Evolutionary conservation across 2,113 vertebrate species (phyloP).

Genomic region (Cariama cristata): DNA sequence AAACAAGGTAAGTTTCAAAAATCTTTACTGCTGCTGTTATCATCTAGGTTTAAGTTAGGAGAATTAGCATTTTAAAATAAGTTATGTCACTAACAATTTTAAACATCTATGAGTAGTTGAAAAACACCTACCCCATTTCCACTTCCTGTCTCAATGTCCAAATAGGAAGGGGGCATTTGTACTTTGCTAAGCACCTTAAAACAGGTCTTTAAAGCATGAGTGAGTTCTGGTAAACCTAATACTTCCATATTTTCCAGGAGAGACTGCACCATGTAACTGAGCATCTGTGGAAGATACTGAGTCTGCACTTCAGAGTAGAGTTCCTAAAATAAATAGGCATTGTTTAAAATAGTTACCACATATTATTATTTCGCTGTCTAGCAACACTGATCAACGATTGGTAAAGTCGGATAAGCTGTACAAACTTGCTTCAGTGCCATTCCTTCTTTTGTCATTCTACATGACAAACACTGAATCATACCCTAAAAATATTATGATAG

Average conservation of each 20-base stretch:
- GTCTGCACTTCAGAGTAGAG: conserved; percentile 95
- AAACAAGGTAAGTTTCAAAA: not conserved
- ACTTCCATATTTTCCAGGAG: conserved; percentile 80
- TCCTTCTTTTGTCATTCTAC: not conserved
- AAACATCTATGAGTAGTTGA: not conserved
- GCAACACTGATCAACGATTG: not conserved
- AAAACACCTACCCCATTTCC: conserved; percentile 62
- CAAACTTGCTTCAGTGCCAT: not conserved
- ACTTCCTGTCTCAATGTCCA: conserved; percentile 76
- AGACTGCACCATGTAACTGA: conserved; percentile 86
- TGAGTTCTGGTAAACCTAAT: conserved; percentile 84
- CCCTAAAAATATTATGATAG: not conserved
- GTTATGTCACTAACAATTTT: not conserved
- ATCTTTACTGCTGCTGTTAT: not conserved
- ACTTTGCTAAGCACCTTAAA: conserved; percentile 96
- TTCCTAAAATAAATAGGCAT: conserved; percentile 76
- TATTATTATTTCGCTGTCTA: not conserved
- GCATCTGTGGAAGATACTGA: conserved; percentile 93
- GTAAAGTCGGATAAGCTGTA: not conserved
- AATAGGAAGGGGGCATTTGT: conserved; percentile 93
- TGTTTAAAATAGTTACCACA: not conserved
- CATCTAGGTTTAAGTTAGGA: not conserved
- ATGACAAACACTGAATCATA: not conserved
- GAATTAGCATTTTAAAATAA: not conserved
- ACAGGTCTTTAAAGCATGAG: conserved; percentile 86